Evolutionary conservation across 53 echinoderm and acorn worm genomes (phyloP).

Genomic region (Apostichopus leukothele): DNA sequence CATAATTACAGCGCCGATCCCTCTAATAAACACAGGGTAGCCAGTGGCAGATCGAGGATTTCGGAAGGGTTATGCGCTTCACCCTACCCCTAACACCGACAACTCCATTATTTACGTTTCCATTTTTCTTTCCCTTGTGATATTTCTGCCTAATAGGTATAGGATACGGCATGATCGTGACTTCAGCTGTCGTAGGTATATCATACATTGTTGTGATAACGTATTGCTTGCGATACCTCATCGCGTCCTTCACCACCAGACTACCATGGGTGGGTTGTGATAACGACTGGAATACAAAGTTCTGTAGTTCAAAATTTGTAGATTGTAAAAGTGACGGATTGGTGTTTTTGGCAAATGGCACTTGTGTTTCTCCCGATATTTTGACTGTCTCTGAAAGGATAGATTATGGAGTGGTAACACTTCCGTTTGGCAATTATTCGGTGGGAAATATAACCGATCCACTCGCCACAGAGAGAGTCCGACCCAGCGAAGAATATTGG

Average conservation of each 20-base stretch:
- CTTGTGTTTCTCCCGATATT: slow-evolving; percentile 30
- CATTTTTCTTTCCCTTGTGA: too few relatives aligned
- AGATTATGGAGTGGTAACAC: slow-evolving; percentile 56
- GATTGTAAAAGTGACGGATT: slow-evolving; percentile 46
- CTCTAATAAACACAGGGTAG: too few relatives aligned
- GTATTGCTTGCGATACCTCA: slow-evolving; percentile 74
- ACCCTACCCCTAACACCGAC: too few relatives aligned
- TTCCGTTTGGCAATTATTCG: neutral
- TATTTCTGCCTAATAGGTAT: slow-evolving; percentile 55
- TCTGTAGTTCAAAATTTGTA: slow-evolving; percentile 43
- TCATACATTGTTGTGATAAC: slow-evolving; percentile 81
- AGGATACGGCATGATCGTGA: slow-evolving; percentile 75
- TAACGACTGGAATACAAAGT: slow-evolving; percentile 54
- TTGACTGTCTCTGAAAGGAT: slow-evolving; percentile 39
- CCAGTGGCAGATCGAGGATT: too few relatives aligned
- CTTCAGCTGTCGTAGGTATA: slow-evolving; percentile 64
- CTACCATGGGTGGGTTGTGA: slow-evolving; percentile 74
- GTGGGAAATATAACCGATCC: slow-evolving; percentile 64
- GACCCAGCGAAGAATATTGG: slow-evolving; percentile 89
- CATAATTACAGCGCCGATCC: too few relatives aligned
- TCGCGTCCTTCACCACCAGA: slow-evolving; percentile 69
- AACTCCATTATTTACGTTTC: too few relatives aligned
- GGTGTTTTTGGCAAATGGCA: slow-evolving; percentile 54
- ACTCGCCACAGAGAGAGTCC: slow-evolving; percentile 41
- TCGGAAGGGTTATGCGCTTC: too few relatives aligned